A percentile compares a stretch with the other conserved stretches of the same genome.
Conservation (phyloP, 2,113 vertebrate genomes). For the Blennius ocellaris region DNA sequence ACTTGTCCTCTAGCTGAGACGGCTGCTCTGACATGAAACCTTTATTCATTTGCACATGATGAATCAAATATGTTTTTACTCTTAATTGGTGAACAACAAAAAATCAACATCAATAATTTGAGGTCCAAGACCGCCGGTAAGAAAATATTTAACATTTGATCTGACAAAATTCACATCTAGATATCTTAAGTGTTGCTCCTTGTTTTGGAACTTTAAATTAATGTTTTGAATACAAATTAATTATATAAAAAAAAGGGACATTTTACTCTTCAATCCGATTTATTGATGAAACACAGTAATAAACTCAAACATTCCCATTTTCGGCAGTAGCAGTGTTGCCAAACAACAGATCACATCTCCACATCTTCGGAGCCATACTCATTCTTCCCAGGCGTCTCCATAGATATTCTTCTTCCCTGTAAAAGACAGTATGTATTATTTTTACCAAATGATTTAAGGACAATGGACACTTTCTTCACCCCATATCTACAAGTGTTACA, state of each 20-base stretch:
- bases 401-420: conserved; percentile 80
- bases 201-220: background rate
- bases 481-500: background rate
- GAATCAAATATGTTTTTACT: no score
- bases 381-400: conserved; percentile 81
- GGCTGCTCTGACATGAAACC: no score
- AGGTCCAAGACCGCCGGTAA: no score
- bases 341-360: background rate
- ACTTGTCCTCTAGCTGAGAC: no score
- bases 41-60: no score
- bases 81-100: no score
- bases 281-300: conserved; percentile 37
- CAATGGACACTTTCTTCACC: no score
- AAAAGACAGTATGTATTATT: conserved; percentile 12
- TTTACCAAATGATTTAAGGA: no score
- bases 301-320: background rate
- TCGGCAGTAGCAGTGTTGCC: background rate
- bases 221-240: background rate
- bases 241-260: background rate
- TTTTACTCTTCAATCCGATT: conserved; percentile 38
- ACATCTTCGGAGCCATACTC: conserved; percentile 30
- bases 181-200: background rate
- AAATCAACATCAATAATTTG: no score
- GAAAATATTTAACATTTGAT: no score
- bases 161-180: background rate